Base-by-base conservation (phyloP, 2,888 invertebrate species). In the Dendrolimus pini region DNA sequence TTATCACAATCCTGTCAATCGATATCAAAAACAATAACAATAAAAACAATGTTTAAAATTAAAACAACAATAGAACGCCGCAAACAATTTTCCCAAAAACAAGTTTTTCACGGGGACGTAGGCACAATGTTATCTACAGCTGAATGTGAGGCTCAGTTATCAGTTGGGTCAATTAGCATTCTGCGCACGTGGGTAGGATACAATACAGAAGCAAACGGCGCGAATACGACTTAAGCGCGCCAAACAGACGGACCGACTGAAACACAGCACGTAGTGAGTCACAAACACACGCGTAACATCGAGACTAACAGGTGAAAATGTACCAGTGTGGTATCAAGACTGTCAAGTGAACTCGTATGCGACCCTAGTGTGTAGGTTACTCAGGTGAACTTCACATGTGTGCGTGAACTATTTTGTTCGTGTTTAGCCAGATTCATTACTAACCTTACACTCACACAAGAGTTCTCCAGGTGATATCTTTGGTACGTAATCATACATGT, bases 221-320 rank as follows among this genome's bases (percentile, higher is more conserved):
- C 71, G 74, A 68, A 78, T 77, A 78, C 89, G 85, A 88, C 89
- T 82, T 83, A 70, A 83, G 78, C 88, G 87, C 85, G 83, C 83
- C 83, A 83, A 83, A 84, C 81, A 80, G 79, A 70, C 83, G 77
- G 80, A 75, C 74, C 82, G 85, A 89, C 89, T 89, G 89, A 89
- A 80, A 83, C 79, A 75, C 70, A 74, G 68, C 62, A 65, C 53
- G 56, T 55, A 56, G 78, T 77, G 79, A 79, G 71, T 81, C 81
- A 86, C 86, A 65, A 71, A 71, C 80, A 82, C 85, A 78, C 83
- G 74, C 80, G 77, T 81, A 75, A 70, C 30, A 30, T 65, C 66
- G 71, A 70, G 71, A 75, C 79, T 47, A 76, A 85, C 89, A 89
- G 89, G 88, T 89, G 89, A 87, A 87, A 86, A 86, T 80, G 83